These are phyloP conservation scores for Esox lucius DNA, from an alignment of 2,797 vertebrate genomes.

Conservation along the genomic window DNA sequence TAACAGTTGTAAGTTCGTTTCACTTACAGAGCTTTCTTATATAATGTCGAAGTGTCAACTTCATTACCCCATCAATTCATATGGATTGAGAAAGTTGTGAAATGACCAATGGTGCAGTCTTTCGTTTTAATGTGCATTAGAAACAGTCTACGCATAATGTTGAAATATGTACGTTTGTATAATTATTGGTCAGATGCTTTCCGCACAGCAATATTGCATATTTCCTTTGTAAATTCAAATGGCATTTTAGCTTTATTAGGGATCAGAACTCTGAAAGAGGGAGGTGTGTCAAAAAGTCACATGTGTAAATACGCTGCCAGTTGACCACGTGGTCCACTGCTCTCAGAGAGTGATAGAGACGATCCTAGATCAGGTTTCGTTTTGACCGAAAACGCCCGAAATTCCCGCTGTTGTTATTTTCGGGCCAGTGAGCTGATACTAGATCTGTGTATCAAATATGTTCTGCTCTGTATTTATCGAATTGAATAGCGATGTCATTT, in stretches of 20 bases:
- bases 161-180: background rate
- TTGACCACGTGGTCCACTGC: slow-evolving; percentile 1
- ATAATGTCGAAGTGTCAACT: no score
- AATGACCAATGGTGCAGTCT: background rate
- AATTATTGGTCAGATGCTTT: background rate
- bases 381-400: background rate
- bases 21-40: background rate
- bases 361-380: background rate
- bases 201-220: background rate
- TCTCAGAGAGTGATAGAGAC: background rate
- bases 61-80: background rate
- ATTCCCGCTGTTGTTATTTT: background rate
- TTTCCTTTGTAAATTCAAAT: background rate
- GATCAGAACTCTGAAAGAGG: background rate
- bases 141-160: background rate
- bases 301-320: slow-evolving; percentile 8
- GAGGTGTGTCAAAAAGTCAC: background rate
- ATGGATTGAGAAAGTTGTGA: background rate
- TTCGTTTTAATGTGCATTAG: background rate
- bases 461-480: background rate
- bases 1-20: background rate
- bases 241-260: background rate
- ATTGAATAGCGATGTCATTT: background rate
- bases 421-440: background rate
- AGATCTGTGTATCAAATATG: background rate